Evolutionary conservation across 2,797 vertebrate genomes (phyloP).

Genomic region (Myotis planiceps): DNA sequence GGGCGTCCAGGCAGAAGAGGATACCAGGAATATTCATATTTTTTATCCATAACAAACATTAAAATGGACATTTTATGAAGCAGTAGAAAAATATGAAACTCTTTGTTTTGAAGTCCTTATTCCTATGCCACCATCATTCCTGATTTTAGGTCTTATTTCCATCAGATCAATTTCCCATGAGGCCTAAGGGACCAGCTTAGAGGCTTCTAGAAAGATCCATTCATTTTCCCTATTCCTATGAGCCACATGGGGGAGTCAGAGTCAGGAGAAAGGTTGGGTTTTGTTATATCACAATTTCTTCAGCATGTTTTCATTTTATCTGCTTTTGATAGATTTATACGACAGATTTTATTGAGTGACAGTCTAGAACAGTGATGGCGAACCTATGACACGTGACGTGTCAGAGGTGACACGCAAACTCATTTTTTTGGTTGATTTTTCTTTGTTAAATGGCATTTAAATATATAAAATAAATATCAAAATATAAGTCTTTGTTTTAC

Average conservation of each 20-base stretch:
- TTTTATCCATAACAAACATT: not conserved
- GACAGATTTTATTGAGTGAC: not conserved
- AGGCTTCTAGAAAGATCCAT: not conserved
- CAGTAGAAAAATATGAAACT: not conserved
- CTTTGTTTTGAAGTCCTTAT: not conserved
- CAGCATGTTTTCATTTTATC: not conserved
- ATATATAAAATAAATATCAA: no score
- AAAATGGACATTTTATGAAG: not conserved
- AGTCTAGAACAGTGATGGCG: not conserved
- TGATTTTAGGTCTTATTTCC: not conserved
- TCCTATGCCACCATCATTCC: not conserved
- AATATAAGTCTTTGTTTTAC: no score
- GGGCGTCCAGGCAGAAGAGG: rapidly evolving
- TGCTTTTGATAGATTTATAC: not conserved
- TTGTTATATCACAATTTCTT: not conserved
- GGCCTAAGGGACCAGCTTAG: not conserved
- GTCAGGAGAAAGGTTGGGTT: not conserved
- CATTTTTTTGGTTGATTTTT: no score
- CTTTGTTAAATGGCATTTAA: no score
- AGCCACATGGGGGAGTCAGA: not conserved
- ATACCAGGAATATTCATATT: not conserved
- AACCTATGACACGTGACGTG: no score
- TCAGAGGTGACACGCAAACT: no score
- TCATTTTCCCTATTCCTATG: not conserved
- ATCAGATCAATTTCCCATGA: not conserved